A percentile compares a stretch with the other conserved stretches of the same genome.
These are phyloP conservation scores for Yponomeuta evonymella DNA, from an alignment of 2,888 invertebrate genomes.

Conservation along the genomic window DNA sequence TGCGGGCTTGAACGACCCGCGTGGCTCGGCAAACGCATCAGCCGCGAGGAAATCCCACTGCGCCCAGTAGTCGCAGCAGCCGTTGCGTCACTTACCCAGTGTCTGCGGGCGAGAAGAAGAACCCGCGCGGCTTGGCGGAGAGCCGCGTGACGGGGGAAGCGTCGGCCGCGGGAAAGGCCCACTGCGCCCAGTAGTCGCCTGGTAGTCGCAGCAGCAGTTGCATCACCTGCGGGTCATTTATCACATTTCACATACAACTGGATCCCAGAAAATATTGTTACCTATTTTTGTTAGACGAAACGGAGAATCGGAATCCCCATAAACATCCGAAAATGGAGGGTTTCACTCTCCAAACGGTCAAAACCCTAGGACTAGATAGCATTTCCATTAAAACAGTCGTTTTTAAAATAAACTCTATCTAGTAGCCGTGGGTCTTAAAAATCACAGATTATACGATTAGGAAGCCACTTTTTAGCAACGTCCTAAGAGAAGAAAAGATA, in stretches of 20 bases:
- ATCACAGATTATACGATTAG: too few relatives aligned
- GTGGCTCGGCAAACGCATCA: background rate
- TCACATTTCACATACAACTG: too few relatives aligned
- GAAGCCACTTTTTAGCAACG: too few relatives aligned
- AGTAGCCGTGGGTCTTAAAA: too few relatives aligned
- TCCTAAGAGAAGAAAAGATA: too few relatives aligned
- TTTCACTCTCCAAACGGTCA: too few relatives aligned
- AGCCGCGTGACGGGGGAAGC: slow-evolving; percentile 24
- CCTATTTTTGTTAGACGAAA: background rate
- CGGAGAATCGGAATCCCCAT: background rate
- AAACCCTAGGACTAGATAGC: too few relatives aligned
- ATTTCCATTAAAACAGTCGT: background rate
- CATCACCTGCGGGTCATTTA: slow-evolving; percentile 73
- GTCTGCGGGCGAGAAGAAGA: slow-evolving; percentile 68
- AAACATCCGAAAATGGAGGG: background rate
- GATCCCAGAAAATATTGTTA: slow-evolving; percentile 21
- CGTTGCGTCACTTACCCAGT: slow-evolving; percentile 40
- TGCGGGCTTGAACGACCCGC: slow-evolving; percentile 35
- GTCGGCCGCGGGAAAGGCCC: slow-evolving; percentile 71
- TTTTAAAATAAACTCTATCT: too few relatives aligned
- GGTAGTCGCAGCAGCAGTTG: slow-evolving; percentile 82
- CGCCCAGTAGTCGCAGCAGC: slow-evolving; percentile 81
- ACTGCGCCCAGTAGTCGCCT: slow-evolving; percentile 84
- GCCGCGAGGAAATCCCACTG: slow-evolving; percentile 73
- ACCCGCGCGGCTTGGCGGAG: slow-evolving; percentile 46